These are phyloP conservation scores for Pheosia gnoma DNA, from an alignment of 2,888 invertebrate genomes.

Conservation along the genomic window DNA sequence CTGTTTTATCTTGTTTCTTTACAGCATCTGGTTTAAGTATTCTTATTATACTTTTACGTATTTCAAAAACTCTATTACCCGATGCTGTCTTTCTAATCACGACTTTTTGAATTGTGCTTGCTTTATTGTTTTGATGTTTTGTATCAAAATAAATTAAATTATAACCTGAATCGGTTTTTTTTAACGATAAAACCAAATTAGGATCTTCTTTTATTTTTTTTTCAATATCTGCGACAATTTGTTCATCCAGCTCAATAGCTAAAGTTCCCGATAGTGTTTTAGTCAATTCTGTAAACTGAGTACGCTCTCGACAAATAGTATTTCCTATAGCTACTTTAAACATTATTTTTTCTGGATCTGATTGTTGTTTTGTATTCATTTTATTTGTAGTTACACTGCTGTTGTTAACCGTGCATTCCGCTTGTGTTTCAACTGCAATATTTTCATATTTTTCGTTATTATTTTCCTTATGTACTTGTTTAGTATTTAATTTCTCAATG, in stretches of 20 bases:
- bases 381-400: neutral
- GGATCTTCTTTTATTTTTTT: slow-evolving; percentile 37
- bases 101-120: slow-evolving; percentile 26
- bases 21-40: slow-evolving; percentile 2
- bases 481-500: neutral
- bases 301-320: slow-evolving; percentile 18
- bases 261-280: slow-evolving; percentile 46
- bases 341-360: slow-evolving; percentile 13
- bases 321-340: slow-evolving; percentile 24
- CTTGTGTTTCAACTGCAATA: neutral
- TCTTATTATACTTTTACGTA: slow-evolving; percentile 31
- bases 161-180: slow-evolving; percentile 44
- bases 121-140: slow-evolving; percentile 16
- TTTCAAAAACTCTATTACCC: slow-evolving; percentile 40
- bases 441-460: neutral
- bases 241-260: slow-evolving; percentile 49
- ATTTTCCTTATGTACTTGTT: neutral
- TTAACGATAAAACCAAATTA: slow-evolving; percentile 35
- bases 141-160: slow-evolving; percentile 39
- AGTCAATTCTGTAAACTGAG: slow-evolving; percentile 34
- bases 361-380: slow-evolving; percentile 10
- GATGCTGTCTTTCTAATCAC: slow-evolving; percentile 38
- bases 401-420: neutral
- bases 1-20: slow-evolving; percentile 4
- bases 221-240: slow-evolving; percentile 45